phyloP scores from a whole-genome alignment of 2,888 invertebrate species.

The Athetis lepigone region DNA sequence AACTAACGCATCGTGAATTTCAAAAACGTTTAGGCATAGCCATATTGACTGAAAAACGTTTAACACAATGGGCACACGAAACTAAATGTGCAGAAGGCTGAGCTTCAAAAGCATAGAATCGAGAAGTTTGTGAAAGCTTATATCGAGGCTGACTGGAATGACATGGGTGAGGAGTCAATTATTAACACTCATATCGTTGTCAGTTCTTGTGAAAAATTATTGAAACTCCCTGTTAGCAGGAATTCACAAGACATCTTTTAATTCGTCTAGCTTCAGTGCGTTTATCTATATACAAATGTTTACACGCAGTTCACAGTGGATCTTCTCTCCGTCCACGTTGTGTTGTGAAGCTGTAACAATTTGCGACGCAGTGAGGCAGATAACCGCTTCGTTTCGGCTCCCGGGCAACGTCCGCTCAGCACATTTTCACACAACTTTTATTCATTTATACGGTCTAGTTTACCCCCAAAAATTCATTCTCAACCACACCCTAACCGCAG shows the following conservation, averaged over 20 bases:
- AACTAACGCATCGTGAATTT: slow-evolving; percentile 45
- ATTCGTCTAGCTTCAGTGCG: neutral
- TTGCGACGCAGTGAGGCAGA: slow-evolving; percentile 52
- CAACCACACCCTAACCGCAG: slow-evolving; percentile 1
- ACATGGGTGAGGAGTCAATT: too few relatives aligned
- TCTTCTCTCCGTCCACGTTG: slow-evolving; percentile 21
- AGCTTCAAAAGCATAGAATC: neutral
- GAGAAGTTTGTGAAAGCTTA: neutral
- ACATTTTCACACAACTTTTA: slow-evolving; percentile 48
- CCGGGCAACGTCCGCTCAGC: slow-evolving; percentile 23
- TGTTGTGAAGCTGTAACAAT: slow-evolving; percentile 48
- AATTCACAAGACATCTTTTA: neutral
- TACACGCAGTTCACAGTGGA: neutral
- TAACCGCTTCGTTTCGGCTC: slow-evolving; percentile 48
- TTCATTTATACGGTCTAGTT: slow-evolving; percentile 23
- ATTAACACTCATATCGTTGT: too few relatives aligned
- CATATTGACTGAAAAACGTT: slow-evolving; percentile 20
- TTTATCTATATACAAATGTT: neutral
- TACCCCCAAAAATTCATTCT: slow-evolving; percentile 25
- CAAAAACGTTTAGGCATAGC: slow-evolving; percentile 45
- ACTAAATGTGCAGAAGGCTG: slow-evolving; percentile 24
- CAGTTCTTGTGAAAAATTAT: too few relatives aligned
- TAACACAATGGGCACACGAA: neutral
- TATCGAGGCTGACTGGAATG: too few relatives aligned
- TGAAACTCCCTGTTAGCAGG: too few relatives aligned